Base-by-base conservation (phyloP, 92 coral and sea anemone genomes). In the Porites evermanni region DNA sequence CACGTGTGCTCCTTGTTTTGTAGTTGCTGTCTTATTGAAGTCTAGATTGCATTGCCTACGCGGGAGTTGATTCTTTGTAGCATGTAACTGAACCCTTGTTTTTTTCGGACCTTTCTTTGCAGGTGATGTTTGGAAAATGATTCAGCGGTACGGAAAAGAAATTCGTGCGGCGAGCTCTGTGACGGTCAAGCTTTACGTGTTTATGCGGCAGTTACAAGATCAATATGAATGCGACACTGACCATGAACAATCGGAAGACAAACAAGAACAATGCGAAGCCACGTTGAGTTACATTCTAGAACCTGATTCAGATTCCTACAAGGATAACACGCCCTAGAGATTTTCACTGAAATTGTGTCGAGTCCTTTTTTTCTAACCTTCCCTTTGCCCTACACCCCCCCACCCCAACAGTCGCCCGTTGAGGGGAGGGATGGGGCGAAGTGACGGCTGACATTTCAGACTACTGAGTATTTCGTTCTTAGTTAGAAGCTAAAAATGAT, bases 81-180 rank as follows among this genome's bases (percentile, higher is more conserved):
- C 44, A 32, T 81, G 53, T 7, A 52, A n/a, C 10, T 32, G 53
- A 50, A 19, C 14, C 78, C n/a, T 19, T 2, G 16, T 0, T 83
- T 32, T 7, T 11, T 11, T 56, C 14, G 8, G 7, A 17, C 8
- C 7, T 54, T 64, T 67, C 13, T 70, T 24, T 12, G 7, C 82
- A 97, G 99, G 97, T 53, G 93, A 93, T 26, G 93, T 95, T 67
- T 97, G 99, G 99, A 82, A 81, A 51, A 78, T 90, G 84, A 88
- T 97, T 77, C 87, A 78, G 52, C 86, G 91, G 19, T 95, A 90
- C 82, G 92, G 89, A 68, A 95, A 91, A 89, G 95, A 95, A 77
- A 88, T 90, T n/a, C 75, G 89, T n/a, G 92, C 91, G 8, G 92
- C 89, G n/a, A 90, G 94, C 47, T 94, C 98, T 2, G 95, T 92